Evolutionary conservation across 2,797 vertebrate genomes (phyloP).

Genomic region (Synaphobranchus kaupii): DNA sequence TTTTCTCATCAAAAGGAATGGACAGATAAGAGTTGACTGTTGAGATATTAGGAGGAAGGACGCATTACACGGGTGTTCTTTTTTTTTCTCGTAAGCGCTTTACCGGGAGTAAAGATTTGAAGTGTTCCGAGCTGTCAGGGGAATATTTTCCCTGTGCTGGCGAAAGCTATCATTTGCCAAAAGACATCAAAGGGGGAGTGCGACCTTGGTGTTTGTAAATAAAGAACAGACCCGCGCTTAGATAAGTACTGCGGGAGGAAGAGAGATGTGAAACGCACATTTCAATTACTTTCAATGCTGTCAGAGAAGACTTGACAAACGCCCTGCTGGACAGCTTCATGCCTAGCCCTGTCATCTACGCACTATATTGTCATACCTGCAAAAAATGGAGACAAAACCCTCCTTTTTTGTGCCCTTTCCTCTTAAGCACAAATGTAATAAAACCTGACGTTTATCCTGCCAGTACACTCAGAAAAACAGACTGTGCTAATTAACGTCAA

Average conservation of each 20-base stretch:
- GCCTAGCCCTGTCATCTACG: background rate
- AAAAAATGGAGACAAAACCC: background rate
- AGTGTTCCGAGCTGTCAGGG: background rate
- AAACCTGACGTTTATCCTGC: background rate
- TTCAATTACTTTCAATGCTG: background rate
- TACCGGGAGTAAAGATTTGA: slow-evolving; percentile 11
- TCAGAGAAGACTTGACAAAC: background rate
- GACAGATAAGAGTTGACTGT: slow-evolving; percentile 10
- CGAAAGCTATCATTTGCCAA: background rate
- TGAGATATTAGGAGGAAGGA: background rate
- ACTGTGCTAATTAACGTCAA: background rate
- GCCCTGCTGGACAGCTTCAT: background rate
- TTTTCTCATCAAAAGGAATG: slow-evolving; percentile 15
- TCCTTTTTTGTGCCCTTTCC: background rate
- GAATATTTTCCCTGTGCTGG: background rate
- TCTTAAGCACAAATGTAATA: background rate
- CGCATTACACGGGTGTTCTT: background rate
- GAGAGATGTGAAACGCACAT: background rate
- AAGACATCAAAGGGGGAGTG: slow-evolving; percentile 19
- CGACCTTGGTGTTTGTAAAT: slow-evolving; percentile 28
- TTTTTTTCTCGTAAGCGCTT: background rate
- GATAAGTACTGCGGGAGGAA: background rate
- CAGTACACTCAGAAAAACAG: background rate
- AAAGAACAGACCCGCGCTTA: slow-evolving; percentile 14
- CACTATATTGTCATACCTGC: background rate